Conservation (phyloP, 2,888 invertebrate genomes). For the Noctua pronuba region DNA sequence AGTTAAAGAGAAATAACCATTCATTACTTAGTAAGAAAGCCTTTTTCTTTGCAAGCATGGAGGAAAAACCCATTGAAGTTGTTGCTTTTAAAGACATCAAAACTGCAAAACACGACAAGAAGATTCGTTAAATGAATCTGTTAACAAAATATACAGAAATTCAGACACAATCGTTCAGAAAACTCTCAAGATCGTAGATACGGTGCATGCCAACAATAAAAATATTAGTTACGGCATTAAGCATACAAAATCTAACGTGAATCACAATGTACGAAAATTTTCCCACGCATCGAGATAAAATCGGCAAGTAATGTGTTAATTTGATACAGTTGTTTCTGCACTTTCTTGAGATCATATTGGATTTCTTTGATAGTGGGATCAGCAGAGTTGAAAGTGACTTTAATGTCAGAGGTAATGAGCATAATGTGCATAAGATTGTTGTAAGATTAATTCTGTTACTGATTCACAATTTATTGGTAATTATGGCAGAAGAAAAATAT, state of each 20-base stretch:
- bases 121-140: not conserved
- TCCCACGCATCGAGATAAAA: conserved; percentile 61
- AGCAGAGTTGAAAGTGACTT: conserved; percentile 7
- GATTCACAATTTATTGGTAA: not conserved
- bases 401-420: not conserved
- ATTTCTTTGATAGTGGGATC: conserved; percentile 5
- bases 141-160: not conserved
- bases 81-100: not conserved
- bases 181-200: conserved; percentile 34
- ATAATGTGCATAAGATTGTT: not conserved
- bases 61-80: not conserved
- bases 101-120: not conserved
- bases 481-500: not conserved
- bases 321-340: conserved; percentile 47
- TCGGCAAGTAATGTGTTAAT: conserved; percentile 51
- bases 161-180: conserved; percentile 3
- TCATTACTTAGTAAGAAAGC: not conserved
- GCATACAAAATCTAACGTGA: conserved; percentile 42
- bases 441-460: not conserved
- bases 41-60: not conserved
- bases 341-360: conserved; percentile 44
- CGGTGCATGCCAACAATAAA: conserved; percentile 49
- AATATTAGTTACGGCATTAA: conserved; percentile 55
- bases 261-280: conserved; percentile 47
- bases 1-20: conserved; percentile 1